Percentiles rank a stretch among this genome's conserved stretches.
phyloP scores from a whole-genome alignment of 37 sponge, comb jelly and placozoan species.

The Spongilla lacustris region DNA sequence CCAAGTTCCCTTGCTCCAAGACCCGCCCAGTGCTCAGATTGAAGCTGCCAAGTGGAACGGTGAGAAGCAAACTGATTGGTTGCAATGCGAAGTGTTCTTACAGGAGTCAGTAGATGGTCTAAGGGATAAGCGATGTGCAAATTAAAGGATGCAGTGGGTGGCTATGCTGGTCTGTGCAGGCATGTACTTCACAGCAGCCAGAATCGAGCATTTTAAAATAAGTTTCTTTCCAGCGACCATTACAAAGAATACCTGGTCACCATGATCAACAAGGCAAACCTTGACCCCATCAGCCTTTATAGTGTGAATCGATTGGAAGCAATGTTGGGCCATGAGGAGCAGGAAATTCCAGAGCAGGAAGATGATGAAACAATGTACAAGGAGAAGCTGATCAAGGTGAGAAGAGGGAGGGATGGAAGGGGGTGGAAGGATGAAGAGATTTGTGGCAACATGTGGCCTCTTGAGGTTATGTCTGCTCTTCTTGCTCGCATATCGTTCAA shows the following conservation, averaged over 20 bases:
- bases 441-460: no score
- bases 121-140: constrained; percentile 81
- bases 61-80: background rate
- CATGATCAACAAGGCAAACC: constrained; percentile 63
- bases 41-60: constrained; percentile 25
- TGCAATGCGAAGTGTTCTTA: constrained; percentile 75
- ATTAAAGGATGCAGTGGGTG: constrained; percentile 41
- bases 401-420: no score
- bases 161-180: constrained; percentile 90
- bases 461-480: no score
- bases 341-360: constrained; percentile 40
- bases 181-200: no score
- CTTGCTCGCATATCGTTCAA: no score
- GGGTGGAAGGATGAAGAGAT: no score
- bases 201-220: no score
- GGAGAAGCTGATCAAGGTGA: background rate
- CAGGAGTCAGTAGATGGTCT: constrained; percentile 67
- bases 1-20: constrained; percentile 69
- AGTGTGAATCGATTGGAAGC: constrained; percentile 32
- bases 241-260: constrained; percentile 93
- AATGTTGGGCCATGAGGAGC: constrained; percentile 71
- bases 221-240: constrained; percentile 25
- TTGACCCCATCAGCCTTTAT: constrained; percentile 79
- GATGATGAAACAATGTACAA: constrained; percentile 33
- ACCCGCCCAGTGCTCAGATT: constrained; percentile 64